Evolutionary conservation across 2,113 vertebrate genomes (phyloP).

Genomic region (Plecotus auritus): DNA sequence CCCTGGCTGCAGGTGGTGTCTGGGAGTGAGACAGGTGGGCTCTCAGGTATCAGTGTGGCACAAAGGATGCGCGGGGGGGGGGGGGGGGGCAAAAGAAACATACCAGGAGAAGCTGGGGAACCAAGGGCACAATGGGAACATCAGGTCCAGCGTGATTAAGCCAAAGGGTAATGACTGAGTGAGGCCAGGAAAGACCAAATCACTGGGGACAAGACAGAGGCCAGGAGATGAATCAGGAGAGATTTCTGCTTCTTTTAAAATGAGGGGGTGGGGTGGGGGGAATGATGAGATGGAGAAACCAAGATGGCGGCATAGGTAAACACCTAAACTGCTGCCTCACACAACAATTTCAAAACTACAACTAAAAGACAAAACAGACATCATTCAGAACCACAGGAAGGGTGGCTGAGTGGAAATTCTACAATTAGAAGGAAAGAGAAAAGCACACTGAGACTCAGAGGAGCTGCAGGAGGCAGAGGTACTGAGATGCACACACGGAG

Average conservation of each 20-base stretch:
- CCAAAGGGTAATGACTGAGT: background rate
- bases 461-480: too few relatives aligned
- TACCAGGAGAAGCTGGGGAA: background rate
- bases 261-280: background rate
- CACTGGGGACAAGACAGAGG: background rate
- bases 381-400: too few relatives aligned
- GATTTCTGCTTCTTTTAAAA: background rate
- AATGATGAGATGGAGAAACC: background rate
- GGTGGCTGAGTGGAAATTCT: too few relatives aligned
- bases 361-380: too few relatives aligned
- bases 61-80: too few relatives aligned
- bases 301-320: too few relatives aligned
- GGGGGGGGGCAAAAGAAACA: background rate
- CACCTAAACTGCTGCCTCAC: too few relatives aligned
- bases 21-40: background rate
- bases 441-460: too few relatives aligned
- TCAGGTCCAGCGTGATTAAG: background rate
- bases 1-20: background rate
- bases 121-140: background rate
- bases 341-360: too few relatives aligned
- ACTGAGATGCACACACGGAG: too few relatives aligned
- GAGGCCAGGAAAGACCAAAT: background rate
- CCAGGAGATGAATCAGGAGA: background rate
- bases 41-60: background rate
- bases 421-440: too few relatives aligned